Evolutionary conservation across 2,113 vertebrate genomes (phyloP), one percentile per base, ranked within the genome.

Genomic region (Percina caprodes): DNA sequence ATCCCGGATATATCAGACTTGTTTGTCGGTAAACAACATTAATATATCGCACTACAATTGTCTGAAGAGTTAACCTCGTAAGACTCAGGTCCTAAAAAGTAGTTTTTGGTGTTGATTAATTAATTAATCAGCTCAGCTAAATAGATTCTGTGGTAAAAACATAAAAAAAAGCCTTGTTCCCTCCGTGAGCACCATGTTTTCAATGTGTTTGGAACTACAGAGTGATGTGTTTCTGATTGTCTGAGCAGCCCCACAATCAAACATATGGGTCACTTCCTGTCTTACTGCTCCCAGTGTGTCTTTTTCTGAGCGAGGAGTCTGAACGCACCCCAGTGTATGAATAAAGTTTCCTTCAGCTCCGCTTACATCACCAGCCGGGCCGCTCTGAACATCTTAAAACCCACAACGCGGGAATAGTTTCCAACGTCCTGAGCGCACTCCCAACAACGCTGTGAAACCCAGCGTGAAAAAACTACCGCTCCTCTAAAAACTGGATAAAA

Each of bases 121-220:
- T 30, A 62, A 81, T 80, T 45, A 7, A 59, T 51, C 49, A 62
- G 63, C 58, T 54, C 49, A 69, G 68, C 72, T 83, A 51, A 77
- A 79, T 21, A 80, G 54, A 76, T 79, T 80, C 49, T 74, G 73
- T 84, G 85, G 48, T 86, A 89, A 93, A 92, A 92, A 87, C 84
- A 81, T 19, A 60, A 66, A 89, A 88, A 90, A 96, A 97, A 87
- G 96, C 95, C 95, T 95, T 97, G 96, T 98, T 97, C 96, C 97
- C 96, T 95, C 94, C 91, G 1, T 89, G 74, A 91, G 91, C 92
- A 92, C 92, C 92, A 77, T 88, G 86, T 85, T 69, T 18, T 23
- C 71, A 52, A 45, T 74, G 70, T 88, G 58, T 89, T 63, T 84
- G 87, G 74, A 88, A 88, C 88, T 90, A 88, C 84, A 82, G 70